Conservation (phyloP, 2,113 vertebrate genomes). For the Mobula birostris region DNA sequence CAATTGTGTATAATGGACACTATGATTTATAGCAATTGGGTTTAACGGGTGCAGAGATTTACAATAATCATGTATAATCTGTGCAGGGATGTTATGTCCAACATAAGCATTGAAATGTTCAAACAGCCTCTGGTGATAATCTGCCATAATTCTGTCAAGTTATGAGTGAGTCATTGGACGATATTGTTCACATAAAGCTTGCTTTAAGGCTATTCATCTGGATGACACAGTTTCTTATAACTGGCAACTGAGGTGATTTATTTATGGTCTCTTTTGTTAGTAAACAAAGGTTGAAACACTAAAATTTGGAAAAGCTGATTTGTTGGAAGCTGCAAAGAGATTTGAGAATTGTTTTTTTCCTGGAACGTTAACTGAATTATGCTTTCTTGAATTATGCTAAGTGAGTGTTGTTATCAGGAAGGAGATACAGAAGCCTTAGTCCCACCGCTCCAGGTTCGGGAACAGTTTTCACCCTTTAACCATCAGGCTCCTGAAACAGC, state of each 20-base stretch:
- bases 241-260: neutral
- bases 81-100: neutral
- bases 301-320: neutral
- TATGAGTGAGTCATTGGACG: neutral
- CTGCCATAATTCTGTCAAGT: neutral
- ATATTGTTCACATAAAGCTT: neutral
- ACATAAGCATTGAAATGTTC: neutral
- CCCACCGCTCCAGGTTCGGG: too few relatives aligned
- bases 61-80: neutral
- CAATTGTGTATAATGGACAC: too few relatives aligned
- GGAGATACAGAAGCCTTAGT: too few relatives aligned
- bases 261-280: neutral
- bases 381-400: too few relatives aligned
- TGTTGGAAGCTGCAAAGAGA: neutral
- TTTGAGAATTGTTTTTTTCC: neutral
- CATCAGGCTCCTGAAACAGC: too few relatives aligned
- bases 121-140: neutral
- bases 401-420: neutral
- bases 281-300: neutral
- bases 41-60: too few relatives aligned
- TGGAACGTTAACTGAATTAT: neutral
- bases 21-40: too few relatives aligned
- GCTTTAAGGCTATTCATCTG: neutral
- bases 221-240: neutral
- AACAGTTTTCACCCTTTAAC: too few relatives aligned